Percentiles rank a stretch among this genome's conserved stretches.
phyloP scores from a whole-genome alignment of 2,113 vertebrate genomes.

The Panthera leo region DNA sequence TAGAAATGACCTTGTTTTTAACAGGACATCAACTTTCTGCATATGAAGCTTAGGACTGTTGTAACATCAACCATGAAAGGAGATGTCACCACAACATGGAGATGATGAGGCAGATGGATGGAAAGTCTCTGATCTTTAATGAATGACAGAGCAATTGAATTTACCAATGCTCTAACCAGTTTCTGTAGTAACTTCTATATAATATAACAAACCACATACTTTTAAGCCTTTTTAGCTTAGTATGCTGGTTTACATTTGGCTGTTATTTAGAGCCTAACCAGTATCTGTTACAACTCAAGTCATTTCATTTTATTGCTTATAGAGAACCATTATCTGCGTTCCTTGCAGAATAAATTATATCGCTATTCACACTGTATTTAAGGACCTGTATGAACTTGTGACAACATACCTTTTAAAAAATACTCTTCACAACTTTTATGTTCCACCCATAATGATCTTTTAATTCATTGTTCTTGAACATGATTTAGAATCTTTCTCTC shows the following conservation, averaged over 20 bases:
- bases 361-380: background rate
- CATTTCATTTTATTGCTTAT: background rate
- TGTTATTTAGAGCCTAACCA: background rate
- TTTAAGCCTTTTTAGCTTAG: background rate
- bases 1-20: background rate
- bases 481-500: background rate
- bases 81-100: background rate
- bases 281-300: background rate
- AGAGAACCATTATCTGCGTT: too few species aligned
- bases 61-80: background rate
- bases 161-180: background rate
- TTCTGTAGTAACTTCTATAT: background rate
- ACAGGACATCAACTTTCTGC: background rate
- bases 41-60: background rate
- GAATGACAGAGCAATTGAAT: background rate
- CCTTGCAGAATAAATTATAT: background rate
- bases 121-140: background rate
- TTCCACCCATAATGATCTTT: background rate
- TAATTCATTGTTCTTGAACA: background rate
- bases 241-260: background rate
- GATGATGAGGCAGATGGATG: background rate
- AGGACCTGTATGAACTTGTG: background rate
- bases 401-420: background rate
- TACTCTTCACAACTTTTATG: background rate
- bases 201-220: background rate